Base-by-base conservation (phyloP, 2,113 vertebrate species). In the Ictalurus furcatus region DNA sequence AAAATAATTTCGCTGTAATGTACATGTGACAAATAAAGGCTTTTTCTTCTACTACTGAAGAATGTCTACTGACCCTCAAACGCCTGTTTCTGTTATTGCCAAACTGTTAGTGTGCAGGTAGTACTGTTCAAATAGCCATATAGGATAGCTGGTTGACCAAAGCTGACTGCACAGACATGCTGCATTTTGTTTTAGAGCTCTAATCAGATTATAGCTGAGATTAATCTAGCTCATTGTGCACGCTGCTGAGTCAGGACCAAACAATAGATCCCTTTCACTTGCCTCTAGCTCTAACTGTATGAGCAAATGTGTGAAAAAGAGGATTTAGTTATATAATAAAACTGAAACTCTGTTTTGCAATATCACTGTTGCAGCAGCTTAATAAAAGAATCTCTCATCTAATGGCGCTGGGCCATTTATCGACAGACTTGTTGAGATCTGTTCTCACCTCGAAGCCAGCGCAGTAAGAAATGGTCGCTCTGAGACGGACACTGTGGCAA, bases 381-480 rank as follows among this genome's bases (percentile, higher is more conserved):
- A 63, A 48, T 23, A 63, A 30, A 37, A 73, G 44, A 85, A 44
- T 28, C 34, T 63, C 3, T 0, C 37, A 28, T 25, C 12, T 44
- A 25, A 84, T 2, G 9, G 52, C 0, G 3, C 28, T n/a, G 48
- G 30, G 28, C 12, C 7, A 58, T 59, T 81, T 23, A 13, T 61
- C 1, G 30, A 7, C 69, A 67, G 67, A 58, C 59, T 9, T 25
- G 25, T 44, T 40, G 48, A 52, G 48, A 52, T 52, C 30, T 12
- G 9, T 52, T 61, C 95, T 96, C 90, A 99, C 98, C 98, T 97
- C 98, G 94, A 61, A 99, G 97, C 98, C 98, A 99, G 37, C 97
- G 97, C 80, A 99, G 94, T 87, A 99, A 95, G 93, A 96, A 99
- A 90, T 97, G 95, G 93, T 99, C 98, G 0, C 97, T 96, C 85